Evolutionary conservation across 2,113 vertebrate genomes (phyloP).

Genomic region (Crotophaga sulcirostris): DNA sequence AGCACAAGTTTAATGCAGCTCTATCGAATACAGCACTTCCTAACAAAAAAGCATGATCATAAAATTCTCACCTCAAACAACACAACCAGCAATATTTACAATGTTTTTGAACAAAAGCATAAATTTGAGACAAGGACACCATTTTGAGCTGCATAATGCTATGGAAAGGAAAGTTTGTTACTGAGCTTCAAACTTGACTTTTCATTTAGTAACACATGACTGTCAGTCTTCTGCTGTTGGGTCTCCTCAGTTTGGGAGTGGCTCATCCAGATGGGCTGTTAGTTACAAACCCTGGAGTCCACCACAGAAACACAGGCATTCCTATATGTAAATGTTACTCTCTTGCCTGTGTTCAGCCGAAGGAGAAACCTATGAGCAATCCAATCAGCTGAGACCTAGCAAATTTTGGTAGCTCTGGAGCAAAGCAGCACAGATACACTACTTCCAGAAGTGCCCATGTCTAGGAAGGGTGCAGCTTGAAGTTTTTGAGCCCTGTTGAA

Average conservation of each 20-base stretch:
- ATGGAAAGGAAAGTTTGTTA: background rate
- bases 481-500: background rate
- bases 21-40: background rate
- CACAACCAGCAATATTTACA: background rate
- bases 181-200: background rate
- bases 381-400: background rate
- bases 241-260: background rate
- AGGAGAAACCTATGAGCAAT: background rate
- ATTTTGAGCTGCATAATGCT: background rate
- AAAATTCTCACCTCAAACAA: background rate
- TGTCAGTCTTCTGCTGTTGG: accelerated
- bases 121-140: background rate
- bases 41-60: background rate
- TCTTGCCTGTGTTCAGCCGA: background rate
- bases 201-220: background rate
- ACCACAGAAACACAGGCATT: background rate
- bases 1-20: background rate
- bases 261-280: background rate
- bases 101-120: background rate
- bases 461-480: background rate
- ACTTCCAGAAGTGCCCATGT: background rate
- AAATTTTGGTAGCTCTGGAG: background rate
- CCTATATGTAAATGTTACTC: background rate
- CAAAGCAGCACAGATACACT: accelerated
- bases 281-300: background rate